phyloP scores from a whole-genome alignment of 2,888 invertebrate genomes.

The Sinelater perroti region DNA sequence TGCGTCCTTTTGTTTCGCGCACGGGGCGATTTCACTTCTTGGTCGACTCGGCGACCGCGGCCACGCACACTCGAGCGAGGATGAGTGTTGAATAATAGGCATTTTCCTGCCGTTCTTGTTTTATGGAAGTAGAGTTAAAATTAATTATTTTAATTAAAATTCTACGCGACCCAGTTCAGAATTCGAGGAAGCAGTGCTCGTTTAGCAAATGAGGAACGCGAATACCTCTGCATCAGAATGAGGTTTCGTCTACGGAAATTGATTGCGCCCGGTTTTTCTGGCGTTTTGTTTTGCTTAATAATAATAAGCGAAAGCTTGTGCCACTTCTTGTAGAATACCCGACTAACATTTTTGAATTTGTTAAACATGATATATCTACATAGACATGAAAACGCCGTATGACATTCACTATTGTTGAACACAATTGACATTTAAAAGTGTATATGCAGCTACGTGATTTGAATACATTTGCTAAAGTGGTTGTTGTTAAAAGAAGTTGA shows the following conservation, averaged over 20 bases:
- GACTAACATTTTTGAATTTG: no score
- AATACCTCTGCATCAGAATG: conserved; percentile 1
- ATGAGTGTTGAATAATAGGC: no score
- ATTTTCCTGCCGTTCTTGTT: background rate
- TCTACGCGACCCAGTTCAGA: conserved; percentile 6
- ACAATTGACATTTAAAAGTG: no score
- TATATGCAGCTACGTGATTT: no score
- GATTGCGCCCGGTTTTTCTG: conserved; percentile 7
- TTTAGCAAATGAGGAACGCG: conserved; percentile 13
- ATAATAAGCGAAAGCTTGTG: no score
- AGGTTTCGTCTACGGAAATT: conserved; percentile 3
- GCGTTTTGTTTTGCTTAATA: conserved; percentile 3
- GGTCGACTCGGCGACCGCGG: no score
- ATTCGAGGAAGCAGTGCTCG: conserved; percentile 1
- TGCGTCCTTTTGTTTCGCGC: conserved; percentile 2
- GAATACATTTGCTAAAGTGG: no score
- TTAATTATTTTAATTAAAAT: conserved; percentile 18
- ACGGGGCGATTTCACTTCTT: background rate
- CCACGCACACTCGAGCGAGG: no score
- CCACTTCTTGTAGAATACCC: background rate
- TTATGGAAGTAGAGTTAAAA: background rate
- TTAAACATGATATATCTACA: no score
- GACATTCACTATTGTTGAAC: no score
- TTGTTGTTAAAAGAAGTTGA: no score
- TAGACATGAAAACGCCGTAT: no score